Base-by-base conservation (phyloP, 1,140 invertebrate genomes). In the Bombus superbus region DNA sequence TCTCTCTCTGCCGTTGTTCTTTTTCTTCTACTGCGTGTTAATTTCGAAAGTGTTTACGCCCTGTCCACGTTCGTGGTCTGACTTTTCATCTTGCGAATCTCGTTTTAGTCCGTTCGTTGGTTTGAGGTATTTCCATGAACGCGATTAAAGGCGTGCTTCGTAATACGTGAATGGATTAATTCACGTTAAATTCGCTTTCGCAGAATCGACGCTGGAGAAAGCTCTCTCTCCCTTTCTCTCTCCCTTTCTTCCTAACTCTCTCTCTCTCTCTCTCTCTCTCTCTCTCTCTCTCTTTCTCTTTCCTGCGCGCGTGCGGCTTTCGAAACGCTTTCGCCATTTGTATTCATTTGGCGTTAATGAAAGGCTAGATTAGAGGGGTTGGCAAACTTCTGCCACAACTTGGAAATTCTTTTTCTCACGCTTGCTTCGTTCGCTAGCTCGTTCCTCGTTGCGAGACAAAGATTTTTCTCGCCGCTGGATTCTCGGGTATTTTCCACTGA, bases 321-420 rank as follows among this genome's bases (percentile, higher is more conserved):
- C 47, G 35, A 59, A 81, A 81, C 47, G 68, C 28, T 71, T 40
- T n/a, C 2, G 32, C 68, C 79, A 59, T 72, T 81, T 62, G 47
- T 73, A 73, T 81, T 81, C 68, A 40, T 75, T 82, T 28, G 42
- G 10, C 38, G 47, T 69, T 77, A 44, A 77, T 69, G 81, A 77
- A 68, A 83, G 73, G 32, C 42, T 64, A 76, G 73, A 69, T 83
- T 77, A 83, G 35, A 66, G 64, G 44, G 62, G 8, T 42, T 40
- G 9, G 44, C 13, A 25, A 83, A 83, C 32, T 76, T 73, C 9
- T n/a, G 53, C 22, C 76, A 18, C 22, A 8, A 68, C 35, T 69
- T 53, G 59, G 15, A 69, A 69, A 77, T 32, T 77, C 57, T 77
- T 64, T 57, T 69, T 44, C 44, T 28, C 42, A n/a, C 22, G 35